Percentiles rank a stretch among this genome's conserved stretches.
phyloP scores from a whole-genome alignment of 2,113 vertebrate genomes.

The Hippopotamus amphibius region DNA sequence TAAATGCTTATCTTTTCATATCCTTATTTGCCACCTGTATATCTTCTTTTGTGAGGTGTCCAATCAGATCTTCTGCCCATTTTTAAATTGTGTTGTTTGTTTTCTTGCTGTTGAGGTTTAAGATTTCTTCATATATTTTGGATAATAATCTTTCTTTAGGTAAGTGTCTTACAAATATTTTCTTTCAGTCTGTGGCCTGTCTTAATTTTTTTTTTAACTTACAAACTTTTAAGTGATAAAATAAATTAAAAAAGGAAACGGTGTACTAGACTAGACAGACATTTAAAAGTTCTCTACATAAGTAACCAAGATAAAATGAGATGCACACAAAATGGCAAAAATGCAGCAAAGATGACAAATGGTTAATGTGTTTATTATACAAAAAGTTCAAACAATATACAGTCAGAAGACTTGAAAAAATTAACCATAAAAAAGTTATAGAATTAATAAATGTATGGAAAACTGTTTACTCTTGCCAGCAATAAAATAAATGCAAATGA shows the following conservation, averaged over 20 bases:
- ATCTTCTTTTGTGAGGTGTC: neutral
- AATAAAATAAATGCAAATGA: neutral
- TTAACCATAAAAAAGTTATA: neutral
- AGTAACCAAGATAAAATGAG: neutral
- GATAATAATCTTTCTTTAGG: neutral
- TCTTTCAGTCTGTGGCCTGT: neutral
- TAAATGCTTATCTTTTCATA: neutral
- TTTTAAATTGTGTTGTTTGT: neutral
- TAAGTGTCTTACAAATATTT: neutral
- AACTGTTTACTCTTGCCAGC: neutral
- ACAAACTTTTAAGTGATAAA: neutral
- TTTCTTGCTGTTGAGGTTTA: neutral
- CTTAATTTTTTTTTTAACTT: neutral
- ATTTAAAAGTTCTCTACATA: neutral
- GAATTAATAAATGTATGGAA: neutral
- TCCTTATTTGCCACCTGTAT: neutral
- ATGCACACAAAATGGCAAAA: neutral
- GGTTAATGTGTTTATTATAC: neutral
- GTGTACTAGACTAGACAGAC: neutral
- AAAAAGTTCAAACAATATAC: neutral
- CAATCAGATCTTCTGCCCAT: neutral
- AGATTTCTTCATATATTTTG: neutral
- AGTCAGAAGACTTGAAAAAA: neutral
- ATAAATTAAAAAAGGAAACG: neutral
- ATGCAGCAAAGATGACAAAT: neutral